Base-by-base conservation (phyloP, 2,888 invertebrate genomes). In the Cremastinae sp. region DNA sequence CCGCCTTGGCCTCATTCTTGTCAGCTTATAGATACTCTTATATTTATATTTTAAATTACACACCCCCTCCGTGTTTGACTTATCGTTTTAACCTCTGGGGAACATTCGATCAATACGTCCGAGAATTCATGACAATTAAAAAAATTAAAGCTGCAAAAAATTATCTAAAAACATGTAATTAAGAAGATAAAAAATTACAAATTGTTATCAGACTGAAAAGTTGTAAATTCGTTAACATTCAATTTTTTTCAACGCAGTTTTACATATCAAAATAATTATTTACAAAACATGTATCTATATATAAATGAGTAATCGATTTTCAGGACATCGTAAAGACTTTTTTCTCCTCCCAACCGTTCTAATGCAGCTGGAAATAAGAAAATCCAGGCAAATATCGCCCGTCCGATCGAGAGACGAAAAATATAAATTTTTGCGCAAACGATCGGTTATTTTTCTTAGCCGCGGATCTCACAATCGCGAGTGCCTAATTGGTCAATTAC, bases 401-500 rank as follows among this genome's bases (percentile, higher is more conserved):
- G 51, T 28, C 5, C 43, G 51, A 62, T 68, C 14, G 53, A 14
- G 35, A 12, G 39, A n/a, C 2, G 28, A 12, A 70, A 61, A 79
- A 83, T 80, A 79, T 77, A 83, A 83, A 78, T 79, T 75, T 66
- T 43, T 51, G 53, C 14, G 43, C 73, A 64, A 72, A 76, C 79
- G 75, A 80, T 64, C 59, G 80, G 78, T 82, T 82, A 83, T 85
- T 83, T 85, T 84, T 84, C 81, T 81, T 75, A 81, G 64, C 22
- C 59, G 78, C 78, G 62, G 78, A 74, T 76, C 76, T 76, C 83
- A 83, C 84, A 83, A 85, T 86, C 86, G 82, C 80, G 45, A 81
- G 79, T 83, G 83, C 84, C 89, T 89, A 89, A 89, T 89, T 89
- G 89, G 88, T 89, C 89, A 89, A 89, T 89, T 89, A 88, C 87